phyloP scores from a whole-genome alignment of 2,888 invertebrate species.

The Hololepta plana region DNA sequence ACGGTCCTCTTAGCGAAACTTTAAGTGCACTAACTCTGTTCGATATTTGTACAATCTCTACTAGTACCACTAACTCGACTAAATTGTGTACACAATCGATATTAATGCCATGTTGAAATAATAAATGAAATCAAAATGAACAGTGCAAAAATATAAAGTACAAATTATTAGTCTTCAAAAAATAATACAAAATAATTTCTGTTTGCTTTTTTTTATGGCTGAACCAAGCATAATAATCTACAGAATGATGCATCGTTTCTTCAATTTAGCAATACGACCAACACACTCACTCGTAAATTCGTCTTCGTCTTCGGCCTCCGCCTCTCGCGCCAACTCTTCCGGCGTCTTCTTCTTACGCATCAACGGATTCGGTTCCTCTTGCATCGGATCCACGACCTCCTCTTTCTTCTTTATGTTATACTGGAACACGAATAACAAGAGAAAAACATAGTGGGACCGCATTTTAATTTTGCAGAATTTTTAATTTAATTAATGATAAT shows the following conservation, averaged over 20 bases:
- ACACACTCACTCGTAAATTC: constrained; percentile 79
- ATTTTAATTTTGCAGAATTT: no score
- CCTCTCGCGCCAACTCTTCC: constrained; percentile 92
- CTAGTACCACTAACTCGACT: no score
- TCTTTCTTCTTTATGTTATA: constrained; percentile 99
- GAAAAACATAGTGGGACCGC: no score
- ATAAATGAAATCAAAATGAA: constrained; percentile 3
- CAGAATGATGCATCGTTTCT: constrained; percentile 21
- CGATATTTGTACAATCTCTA: no score
- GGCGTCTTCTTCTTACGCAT: constrained; percentile 99
- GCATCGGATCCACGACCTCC: constrained; percentile 63
- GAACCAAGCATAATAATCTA: constrained; percentile 11
- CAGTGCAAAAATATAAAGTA: constrained; percentile 4
- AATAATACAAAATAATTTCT: background rate
- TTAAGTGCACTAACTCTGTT: no score
- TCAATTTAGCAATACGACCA: constrained; percentile 18
- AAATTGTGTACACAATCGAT: no score
- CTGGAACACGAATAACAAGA: constrained; percentile 39
- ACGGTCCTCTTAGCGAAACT: no score
- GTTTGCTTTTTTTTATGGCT: background rate
- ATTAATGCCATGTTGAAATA: no score
- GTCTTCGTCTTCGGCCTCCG: constrained; percentile 88
- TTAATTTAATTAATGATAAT: no score
- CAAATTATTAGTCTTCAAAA: no score
- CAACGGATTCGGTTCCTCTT: constrained; percentile 80